Conservation (phyloP, 1,140 invertebrate species). For the Chrysopa pallens region DNA sequence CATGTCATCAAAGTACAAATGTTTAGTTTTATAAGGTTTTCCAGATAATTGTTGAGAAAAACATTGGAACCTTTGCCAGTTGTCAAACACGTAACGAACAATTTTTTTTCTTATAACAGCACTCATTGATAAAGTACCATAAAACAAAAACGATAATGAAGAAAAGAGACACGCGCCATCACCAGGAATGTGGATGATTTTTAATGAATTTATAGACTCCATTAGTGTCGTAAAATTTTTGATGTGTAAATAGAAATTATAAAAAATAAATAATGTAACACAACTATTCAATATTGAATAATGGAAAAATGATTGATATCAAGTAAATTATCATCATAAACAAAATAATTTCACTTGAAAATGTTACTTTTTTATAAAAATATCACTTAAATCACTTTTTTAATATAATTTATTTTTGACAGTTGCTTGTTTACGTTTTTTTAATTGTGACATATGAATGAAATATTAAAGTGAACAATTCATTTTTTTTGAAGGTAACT, state of each 20-base stretch:
- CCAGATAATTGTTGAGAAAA: constrained; percentile 1
- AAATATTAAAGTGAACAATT: no score
- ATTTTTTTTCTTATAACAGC: constrained; percentile 1
- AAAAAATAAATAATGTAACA: no score
- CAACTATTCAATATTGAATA: no score
- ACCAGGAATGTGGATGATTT: neutral
- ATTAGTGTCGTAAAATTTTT: constrained; percentile 1
- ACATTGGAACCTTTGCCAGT: constrained; percentile 2
- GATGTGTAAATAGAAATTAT: neutral
- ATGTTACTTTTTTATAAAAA: no score
- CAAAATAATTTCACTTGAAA: no score
- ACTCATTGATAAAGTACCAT: neutral
- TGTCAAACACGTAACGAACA: constrained; percentile 1
- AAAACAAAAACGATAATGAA: constrained; percentile 1
- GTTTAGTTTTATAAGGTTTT: constrained; percentile 1
- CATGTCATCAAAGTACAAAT: constrained; percentile 2
- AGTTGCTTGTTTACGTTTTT: no score
- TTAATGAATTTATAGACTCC: neutral
- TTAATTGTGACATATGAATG: no score
- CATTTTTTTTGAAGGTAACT: no score
- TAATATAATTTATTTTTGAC: no score
- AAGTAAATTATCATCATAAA: no score
- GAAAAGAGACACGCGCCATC: constrained; percentile 3
- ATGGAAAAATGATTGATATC: no score
- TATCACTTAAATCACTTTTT: no score